Percentiles rank a stretch among this genome's conserved stretches.
phyloP scores from a whole-genome alignment of 1,140 invertebrate genomes.

The Aradophagus sp. region DNA sequence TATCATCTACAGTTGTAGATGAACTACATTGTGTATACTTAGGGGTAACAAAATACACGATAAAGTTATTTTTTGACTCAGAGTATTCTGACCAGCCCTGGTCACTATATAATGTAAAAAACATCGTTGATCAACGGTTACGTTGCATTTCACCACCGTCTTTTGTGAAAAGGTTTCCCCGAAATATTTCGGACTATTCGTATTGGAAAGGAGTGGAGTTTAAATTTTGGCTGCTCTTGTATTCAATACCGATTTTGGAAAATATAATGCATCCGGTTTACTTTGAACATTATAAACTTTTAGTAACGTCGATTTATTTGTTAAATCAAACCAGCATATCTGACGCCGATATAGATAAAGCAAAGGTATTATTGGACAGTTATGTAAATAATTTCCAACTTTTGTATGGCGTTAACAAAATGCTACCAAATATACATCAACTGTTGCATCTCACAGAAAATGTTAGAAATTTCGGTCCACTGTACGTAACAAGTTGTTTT shows the following conservation, averaged over 20 bases:
- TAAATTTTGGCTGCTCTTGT: slow-evolving; percentile 46
- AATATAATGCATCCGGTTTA: slow-evolving; percentile 41
- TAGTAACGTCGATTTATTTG: slow-evolving; percentile 34
- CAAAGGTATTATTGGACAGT: not conserved
- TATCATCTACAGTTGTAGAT: slow-evolving; percentile 33
- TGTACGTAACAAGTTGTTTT: slow-evolving; percentile 6
- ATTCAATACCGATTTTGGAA: slow-evolving; percentile 46
- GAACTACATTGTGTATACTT: slow-evolving; percentile 40
- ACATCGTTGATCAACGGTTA: slow-evolving; percentile 13
- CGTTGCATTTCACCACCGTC: slow-evolving; percentile 8
- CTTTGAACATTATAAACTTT: slow-evolving; percentile 47
- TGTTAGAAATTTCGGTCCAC: slow-evolving; percentile 15
- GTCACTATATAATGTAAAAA: slow-evolving; percentile 7
- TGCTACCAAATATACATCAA: slow-evolving; percentile 8
- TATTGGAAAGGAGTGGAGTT: slow-evolving; percentile 60
- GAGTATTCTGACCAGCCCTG: not conserved
- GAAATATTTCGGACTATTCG: slow-evolving; percentile 9
- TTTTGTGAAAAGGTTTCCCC: slow-evolving; percentile 21
- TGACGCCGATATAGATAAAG: not conserved
- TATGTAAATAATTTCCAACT: slow-evolving; percentile 9
- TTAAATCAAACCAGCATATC: slow-evolving; percentile 35
- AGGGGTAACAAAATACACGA: slow-evolving; percentile 15
- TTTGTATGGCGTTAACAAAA: not conserved
- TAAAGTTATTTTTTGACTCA: slow-evolving; percentile 8
- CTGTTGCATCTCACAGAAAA: slow-evolving; percentile 2